Evolutionary conservation across 1,140 invertebrate species (phyloP), one percentile per base, ranked within the genome.

Genomic region (Drosophila arawakana): DNA sequence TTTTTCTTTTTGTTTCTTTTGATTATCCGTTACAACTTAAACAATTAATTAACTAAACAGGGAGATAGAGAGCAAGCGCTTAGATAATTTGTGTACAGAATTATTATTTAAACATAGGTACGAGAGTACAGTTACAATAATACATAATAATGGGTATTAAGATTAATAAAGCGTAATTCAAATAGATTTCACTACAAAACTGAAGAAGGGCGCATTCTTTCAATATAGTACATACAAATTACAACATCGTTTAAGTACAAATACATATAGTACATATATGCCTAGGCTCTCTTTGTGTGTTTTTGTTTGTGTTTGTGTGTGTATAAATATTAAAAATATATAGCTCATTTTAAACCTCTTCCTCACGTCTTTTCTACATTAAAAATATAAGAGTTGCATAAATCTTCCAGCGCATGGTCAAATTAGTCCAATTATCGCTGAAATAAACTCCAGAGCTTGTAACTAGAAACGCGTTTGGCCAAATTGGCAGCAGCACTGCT

Each of bases 381-480:
- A 91, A 68, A 77, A 91, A 90, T 72, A 91, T 78, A 68, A 91
- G 75, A 77, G 90, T 91, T 60, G 86, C 90, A 55, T 91, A 91
- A 66, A 90, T 71, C 75, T 84, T 82, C 90, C 85, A 91, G 68
- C 83, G 83, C 21, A 21, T 15, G 3, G 69, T 88, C 11, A 86
- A 59, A 44, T 77, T 83, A 35, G 61, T 78, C 77, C 88, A 85
- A 73, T 86, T 91, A 92, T 71, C 91, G 91, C 83, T 92, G 91
- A 92, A 92, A 92, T 79, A 92, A 86, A 60, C 84, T 91, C 91
- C 91, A 92, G 4, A 92, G 76, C 60, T 92, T 92, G 30, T 92
- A 92, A 71, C 78, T 91, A 47, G 91, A 86, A 7, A 91, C 80
- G 1, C 90, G 80, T 74, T 92, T 92, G 62, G 91, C 91, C 61